Evolutionary conservation across 1,140 invertebrate genomes (phyloP), one percentile per base, ranked within the genome.

Genomic region (Calephelis virginiensis): DNA sequence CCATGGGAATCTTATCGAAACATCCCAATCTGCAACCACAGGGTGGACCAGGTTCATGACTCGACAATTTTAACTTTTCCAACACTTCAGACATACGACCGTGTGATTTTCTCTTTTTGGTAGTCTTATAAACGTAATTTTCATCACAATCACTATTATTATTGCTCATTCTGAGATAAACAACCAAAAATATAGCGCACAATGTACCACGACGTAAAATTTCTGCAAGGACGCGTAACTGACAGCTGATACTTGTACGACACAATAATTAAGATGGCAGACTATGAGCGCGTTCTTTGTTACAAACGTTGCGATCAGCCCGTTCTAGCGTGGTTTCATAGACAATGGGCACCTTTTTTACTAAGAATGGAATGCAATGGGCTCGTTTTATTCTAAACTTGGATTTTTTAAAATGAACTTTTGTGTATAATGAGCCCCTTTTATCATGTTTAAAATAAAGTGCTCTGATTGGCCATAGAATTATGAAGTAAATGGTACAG

Each of bases 261-360:
- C 50, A 56, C 12, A 14, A 56, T 13, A 13, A 6, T 14, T 14
- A 56, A 56, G 12, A 56, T 56, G 50, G 50, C 13, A 5, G 50
- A 13, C 50, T 5, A 56, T 56, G 50, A 56, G 50, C 50, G 50
- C 50, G 50, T 56, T 56, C 50, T 56, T 14, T 13, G 50, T 6
- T 56, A 56, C 50, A 56, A 56, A 5, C 12, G 5, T n/a, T 56
- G 50, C 50, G 13, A 56, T 56, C 50, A 13, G 13, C 50, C 50
- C 50, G 11, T 56, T 56, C 13, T 56, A 56, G 50, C 50, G 50
- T 56, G 13, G 11, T 56, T 56, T 56, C 50, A 56, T 56, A 56
- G 50, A 56, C 50, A 56, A 56, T 56, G 50, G 50, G 13, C 50
- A 14, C 50, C n/a, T n/a, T 56, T 56, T 14, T 56, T 56, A 14